Conservation (phyloP, 2,113 vertebrate species). For the Tichodroma muraria region DNA sequence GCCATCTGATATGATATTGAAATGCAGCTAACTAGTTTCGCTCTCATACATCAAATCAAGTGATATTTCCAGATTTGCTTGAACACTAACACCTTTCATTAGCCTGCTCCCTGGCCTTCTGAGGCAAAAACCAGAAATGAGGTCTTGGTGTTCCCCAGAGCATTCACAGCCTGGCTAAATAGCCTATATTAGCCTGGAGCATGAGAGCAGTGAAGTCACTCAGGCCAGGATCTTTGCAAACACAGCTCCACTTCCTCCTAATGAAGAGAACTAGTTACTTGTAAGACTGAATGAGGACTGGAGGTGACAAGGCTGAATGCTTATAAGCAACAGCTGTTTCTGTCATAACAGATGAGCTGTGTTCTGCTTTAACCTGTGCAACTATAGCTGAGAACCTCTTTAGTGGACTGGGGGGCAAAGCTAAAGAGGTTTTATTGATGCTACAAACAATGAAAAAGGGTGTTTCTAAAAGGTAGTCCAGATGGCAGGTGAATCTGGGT, state of each 20-base stretch:
- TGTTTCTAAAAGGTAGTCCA: background rate
- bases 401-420: background rate
- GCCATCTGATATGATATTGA: background rate
- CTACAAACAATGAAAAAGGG: background rate
- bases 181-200: background rate
- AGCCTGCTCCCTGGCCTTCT: background rate
- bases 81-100: background rate
- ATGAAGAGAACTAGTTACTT: background rate
- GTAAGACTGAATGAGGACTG: background rate
- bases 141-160: background rate
- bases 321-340: background rate
- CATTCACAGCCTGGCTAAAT: background rate
- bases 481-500: constrained; percentile 25
- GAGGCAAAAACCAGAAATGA: background rate
- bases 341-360: background rate
- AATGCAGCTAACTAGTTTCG: background rate
- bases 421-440: background rate
- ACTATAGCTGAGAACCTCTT: background rate
- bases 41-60: background rate
- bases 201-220: background rate
- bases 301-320: background rate
- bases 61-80: background rate
- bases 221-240: background rate
- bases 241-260: background rate
- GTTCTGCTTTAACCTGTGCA: background rate